phyloP scores from a whole-genome alignment of 2,113 vertebrate species.

The Takifugu bimaculatus region DNA sequence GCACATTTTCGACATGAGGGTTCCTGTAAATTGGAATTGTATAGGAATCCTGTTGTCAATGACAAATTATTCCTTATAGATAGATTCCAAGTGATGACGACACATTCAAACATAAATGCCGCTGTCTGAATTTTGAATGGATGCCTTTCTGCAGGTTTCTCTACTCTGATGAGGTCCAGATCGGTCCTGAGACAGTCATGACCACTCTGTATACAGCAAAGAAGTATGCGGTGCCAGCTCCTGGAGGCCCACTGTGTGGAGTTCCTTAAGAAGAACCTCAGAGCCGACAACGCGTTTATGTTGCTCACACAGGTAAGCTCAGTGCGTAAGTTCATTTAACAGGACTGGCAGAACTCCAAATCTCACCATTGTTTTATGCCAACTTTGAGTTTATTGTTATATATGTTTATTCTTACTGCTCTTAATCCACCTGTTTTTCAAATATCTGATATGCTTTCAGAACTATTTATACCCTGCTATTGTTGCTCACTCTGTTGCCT shows the following conservation, averaged over 20 bases:
- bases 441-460: no score
- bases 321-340: background rate
- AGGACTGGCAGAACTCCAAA: background rate
- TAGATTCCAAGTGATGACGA: no score
- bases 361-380: background rate
- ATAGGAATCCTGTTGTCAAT: no score
- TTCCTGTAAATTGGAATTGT: no score
- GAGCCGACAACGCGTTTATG: conserved; percentile 96
- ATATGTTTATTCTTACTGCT: background rate
- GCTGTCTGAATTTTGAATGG: background rate
- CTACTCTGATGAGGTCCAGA: conserved; percentile 98
- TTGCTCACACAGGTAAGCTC: conserved; percentile 89
- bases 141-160: conserved; percentile 79
- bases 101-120: no score
- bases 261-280: conserved; percentile 94
- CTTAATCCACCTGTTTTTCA: background rate
- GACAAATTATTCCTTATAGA: no score
- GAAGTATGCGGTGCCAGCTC: conserved; percentile 93
- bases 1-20: no score
- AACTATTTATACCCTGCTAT: no score
- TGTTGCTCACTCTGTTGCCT: background rate
- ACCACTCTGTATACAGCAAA: conserved; percentile 96
- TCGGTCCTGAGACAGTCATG: conserved; percentile 97
- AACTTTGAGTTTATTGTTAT: background rate
- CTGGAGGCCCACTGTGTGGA: conserved; percentile 96